Conservation (phyloP, 2,113 vertebrate species). For the Cyanoliseus patagonus region DNA sequence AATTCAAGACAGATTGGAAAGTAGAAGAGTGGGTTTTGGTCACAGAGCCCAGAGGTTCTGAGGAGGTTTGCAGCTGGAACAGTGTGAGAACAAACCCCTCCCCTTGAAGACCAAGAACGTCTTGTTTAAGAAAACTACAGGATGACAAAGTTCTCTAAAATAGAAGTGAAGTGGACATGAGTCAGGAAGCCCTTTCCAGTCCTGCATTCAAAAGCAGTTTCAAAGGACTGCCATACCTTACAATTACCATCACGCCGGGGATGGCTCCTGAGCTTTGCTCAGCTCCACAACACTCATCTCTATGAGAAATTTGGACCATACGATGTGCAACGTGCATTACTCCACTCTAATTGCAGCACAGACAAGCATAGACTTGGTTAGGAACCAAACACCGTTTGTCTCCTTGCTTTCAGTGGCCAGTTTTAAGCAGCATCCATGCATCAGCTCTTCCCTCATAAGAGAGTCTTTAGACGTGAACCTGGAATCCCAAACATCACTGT, state of each 20-base stretch:
- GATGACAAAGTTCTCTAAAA: neutral
- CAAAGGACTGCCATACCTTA: neutral
- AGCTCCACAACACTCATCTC: neutral
- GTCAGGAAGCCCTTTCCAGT: neutral
- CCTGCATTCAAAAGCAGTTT: neutral
- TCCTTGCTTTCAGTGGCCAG: neutral
- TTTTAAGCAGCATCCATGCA: neutral
- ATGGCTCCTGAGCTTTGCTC: neutral
- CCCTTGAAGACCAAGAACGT: neutral
- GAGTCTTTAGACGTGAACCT: neutral
- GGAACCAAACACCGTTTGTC: neutral
- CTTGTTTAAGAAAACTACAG: neutral
- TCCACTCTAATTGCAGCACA: conserved; percentile 18
- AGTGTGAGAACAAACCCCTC: neutral
- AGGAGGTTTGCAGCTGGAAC: neutral
- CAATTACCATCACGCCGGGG: neutral
- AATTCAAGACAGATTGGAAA: neutral
- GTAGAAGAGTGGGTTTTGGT: neutral
- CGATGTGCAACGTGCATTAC: neutral
- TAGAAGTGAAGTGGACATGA: neutral
- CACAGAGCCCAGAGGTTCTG: neutral
- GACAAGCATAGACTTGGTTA: conserved; percentile 11
- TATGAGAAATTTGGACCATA: neutral
- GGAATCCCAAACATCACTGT: neutral
- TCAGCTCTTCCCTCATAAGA: neutral